phyloP scores from a whole-genome alignment of 2,113 vertebrate genomes.

The Trematomus loennbergii region DNA sequence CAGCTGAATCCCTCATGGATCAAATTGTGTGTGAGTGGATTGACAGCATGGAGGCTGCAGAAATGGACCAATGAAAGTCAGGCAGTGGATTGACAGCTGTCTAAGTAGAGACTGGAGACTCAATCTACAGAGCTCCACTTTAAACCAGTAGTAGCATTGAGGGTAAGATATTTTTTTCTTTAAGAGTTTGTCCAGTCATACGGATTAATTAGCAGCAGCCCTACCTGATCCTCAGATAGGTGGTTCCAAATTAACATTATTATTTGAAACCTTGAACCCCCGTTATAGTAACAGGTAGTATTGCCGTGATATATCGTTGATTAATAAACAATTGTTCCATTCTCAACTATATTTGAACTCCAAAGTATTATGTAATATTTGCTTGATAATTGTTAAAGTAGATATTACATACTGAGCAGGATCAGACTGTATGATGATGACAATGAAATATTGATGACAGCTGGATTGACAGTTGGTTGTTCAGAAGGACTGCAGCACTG shows the following conservation, averaged over 20 bases:
- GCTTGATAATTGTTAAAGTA: background rate
- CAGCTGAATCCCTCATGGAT: constrained; percentile 37
- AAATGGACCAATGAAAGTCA: constrained; percentile 23
- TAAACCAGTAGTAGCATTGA: background rate
- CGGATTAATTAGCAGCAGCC: too few relatives aligned
- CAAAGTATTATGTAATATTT: background rate
- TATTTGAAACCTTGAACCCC: too few relatives aligned
- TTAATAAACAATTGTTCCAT: background rate
- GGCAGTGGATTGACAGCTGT: constrained; percentile 38
- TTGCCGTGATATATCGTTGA: too few relatives aligned
- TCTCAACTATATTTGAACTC: background rate
- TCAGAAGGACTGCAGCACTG: constrained; percentile 15
- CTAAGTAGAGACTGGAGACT: background rate
- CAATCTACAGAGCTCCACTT: background rate
- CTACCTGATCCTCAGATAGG: too few relatives aligned
- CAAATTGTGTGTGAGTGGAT: constrained; percentile 4
- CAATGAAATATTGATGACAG: constrained; percentile 21
- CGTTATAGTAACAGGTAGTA: too few relatives aligned
- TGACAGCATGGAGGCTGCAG: constrained; percentile 28
- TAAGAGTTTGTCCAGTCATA: background rate
- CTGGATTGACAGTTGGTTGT: constrained; percentile 47
- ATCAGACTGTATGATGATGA: constrained; percentile 18
- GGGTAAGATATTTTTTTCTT: background rate
- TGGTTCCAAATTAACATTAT: too few relatives aligned
- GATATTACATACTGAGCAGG: constrained; percentile 11